phyloP scores from a whole-genome alignment of 2,888 invertebrate species.

The Patella depressa region DNA sequence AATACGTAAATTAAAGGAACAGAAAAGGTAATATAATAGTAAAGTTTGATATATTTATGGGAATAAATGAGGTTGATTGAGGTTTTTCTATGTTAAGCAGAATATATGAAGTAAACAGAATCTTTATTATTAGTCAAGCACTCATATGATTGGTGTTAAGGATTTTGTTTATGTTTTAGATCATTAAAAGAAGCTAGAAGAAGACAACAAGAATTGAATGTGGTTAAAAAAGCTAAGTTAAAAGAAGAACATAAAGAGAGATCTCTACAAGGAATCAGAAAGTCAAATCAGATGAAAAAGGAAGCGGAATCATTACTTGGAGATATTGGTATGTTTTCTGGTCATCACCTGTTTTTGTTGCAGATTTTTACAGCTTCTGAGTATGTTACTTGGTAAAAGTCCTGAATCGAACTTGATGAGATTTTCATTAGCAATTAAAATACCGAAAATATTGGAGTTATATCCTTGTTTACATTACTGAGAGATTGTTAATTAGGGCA shows the following conservation, averaged over 20 bases:
- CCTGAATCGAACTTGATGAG: no score
- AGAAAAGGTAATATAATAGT: conserved; percentile 77
- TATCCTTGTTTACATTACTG: no score
- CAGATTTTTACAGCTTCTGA: no score
- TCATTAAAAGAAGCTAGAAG: conserved; percentile 85
- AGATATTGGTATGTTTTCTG: not conserved
- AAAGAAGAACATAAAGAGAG: conserved; percentile 64
- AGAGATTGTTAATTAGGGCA: no score
- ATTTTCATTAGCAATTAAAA: no score
- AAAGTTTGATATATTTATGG: not conserved
- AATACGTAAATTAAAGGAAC: conserved; percentile 81
- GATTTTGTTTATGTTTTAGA: conserved; percentile 67
- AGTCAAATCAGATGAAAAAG: conserved; percentile 31
- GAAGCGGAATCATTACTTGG: conserved; percentile 15
- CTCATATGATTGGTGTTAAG: not conserved
- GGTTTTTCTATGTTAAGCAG: not conserved
- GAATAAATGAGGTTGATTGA: no score
- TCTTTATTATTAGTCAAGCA: not conserved
- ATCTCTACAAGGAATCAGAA: conserved; percentile 60
- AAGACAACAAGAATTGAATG: conserved; percentile 81
- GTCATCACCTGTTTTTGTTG: no score
- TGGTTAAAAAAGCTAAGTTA: conserved; percentile 78
- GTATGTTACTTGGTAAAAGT: no score
- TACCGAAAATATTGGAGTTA: no score
- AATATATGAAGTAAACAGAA: not conserved